These are phyloP conservation scores for Theocolax elegans DNA, from an alignment of 1,140 invertebrate species.

Conservation along the genomic window DNA sequence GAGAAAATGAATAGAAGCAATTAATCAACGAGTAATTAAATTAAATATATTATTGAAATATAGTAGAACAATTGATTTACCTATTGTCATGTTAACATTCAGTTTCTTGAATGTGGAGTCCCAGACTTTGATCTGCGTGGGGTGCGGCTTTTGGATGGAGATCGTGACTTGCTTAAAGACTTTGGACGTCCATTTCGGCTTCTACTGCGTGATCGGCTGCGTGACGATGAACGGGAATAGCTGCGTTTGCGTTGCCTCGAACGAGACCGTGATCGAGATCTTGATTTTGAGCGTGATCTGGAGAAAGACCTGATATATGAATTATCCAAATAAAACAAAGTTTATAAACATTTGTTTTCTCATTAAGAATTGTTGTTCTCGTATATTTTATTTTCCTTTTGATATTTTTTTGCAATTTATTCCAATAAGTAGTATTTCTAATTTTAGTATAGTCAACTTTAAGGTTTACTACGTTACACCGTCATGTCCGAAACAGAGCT, in stretches of 20 bases:
- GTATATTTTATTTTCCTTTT: not conserved
- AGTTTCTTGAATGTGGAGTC: constrained; percentile 45
- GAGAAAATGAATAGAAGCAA: not conserved
- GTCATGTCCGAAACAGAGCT: constrained; percentile 8
- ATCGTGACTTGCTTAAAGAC: constrained; percentile 69
- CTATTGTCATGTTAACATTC: not conserved
- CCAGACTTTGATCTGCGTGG: constrained; percentile 62
- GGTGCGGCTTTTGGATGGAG: constrained; percentile 67
- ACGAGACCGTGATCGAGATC: constrained; percentile 65
- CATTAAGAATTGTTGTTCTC: not conserved
- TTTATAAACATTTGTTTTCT: constrained; percentile 35
- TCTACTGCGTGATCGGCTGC: constrained; percentile 66
- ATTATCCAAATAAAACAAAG: constrained; percentile 32
- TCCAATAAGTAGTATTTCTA: constrained; percentile 18
- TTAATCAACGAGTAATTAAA: no score
- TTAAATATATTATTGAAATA: no score
- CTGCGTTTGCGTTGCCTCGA: constrained; percentile 64
- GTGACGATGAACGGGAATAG: constrained; percentile 66
- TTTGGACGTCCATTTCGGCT: constrained; percentile 52
- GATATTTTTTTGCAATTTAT: not conserved
- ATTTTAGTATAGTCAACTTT: constrained; percentile 1
- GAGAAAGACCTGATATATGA: constrained; percentile 56
- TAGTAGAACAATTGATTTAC: not conserved
- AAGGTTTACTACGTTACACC: constrained; percentile 8
- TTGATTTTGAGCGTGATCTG: constrained; percentile 63